Evolutionary conservation across 2,888 invertebrate species (phyloP), one percentile per base, ranked within the genome.

Genomic region (Melinopterus prodromus): DNA sequence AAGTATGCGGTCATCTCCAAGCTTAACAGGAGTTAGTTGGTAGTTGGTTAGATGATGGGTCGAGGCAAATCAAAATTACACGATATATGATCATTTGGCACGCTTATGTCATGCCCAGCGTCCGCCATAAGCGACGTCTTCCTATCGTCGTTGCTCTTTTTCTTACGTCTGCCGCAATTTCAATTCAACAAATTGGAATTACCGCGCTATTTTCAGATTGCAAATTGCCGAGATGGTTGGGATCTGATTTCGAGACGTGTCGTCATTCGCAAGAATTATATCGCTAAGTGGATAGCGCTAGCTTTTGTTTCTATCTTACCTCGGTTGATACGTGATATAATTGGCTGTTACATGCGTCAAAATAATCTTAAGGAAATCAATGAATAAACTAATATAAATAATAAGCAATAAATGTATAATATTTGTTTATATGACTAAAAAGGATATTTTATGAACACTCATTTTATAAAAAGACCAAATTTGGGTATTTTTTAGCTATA

Each of bases 21-120:
- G 85, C 87, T 88, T 87, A 53, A 53, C 53, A 9, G 12, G 53
- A 53, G 53, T 53, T 53, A 53, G 53, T 53, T 53, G 53, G 2
- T 53, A 53, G 53, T 53, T 53, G 12, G 53, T 12, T 53, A 53
- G 53, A 53, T 53, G 1, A 26, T 26, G 26, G 88, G 87, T 87
- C 87, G 86, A 88, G 87, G 85, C 86, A 88, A 86, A 88, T 88
- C 88, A 87, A 87, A 87, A 88, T 88, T 88, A 88, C 87, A 87
- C 88, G 87, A 88, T 88, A 86, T 53, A 86, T 87, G 88, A 88
- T 87, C 88, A 88, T 88, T 88, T 88, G 87, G 87, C 87, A 86
- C 86, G 88, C 88, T 89, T 88, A 88, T 88, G 88, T 89, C 88
- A 88, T 53, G 53, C 9, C 1, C 86, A 85, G 83, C 85, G 83